These are phyloP conservation scores for Eulemur coronatus DNA, from an alignment of 2,797 vertebrate species.

Conservation along the genomic window DNA sequence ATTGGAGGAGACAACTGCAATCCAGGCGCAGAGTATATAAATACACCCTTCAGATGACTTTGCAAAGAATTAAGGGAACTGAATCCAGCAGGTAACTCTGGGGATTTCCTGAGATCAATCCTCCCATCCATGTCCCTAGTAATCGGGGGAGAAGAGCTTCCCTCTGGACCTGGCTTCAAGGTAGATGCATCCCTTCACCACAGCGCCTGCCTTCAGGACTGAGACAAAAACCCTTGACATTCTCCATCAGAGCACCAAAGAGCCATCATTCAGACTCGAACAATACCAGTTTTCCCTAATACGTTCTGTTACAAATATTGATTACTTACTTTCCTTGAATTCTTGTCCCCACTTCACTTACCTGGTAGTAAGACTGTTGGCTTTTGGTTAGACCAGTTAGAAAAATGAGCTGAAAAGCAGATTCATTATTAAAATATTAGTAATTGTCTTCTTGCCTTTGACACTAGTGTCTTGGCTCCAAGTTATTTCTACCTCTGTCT, in stretches of 20 bases:
- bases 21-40: not conserved
- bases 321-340: not conserved
- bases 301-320: not conserved
- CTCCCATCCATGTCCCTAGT: not conserved
- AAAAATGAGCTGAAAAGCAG: not conserved
- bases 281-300: not conserved
- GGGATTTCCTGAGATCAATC: not conserved
- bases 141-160: not conserved
- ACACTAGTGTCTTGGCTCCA: not conserved
- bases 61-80: not conserved
- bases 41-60: not conserved
- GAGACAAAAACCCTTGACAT: not conserved
- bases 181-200: not conserved
- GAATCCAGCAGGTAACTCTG: not conserved
- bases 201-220: not conserved
- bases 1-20: not conserved
- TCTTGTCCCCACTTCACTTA: not conserved
- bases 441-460: not conserved
- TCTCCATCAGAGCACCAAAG: not conserved
- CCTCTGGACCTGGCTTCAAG: not conserved
- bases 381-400: not conserved
- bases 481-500: constrained; percentile 33
- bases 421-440: constrained; percentile 36
- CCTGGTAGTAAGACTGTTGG: not conserved
- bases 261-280: not conserved